These are phyloP conservation scores for Microcebus ravelobensis DNA, from an alignment of 2,113 vertebrate species.

Conservation along the genomic window DNA sequence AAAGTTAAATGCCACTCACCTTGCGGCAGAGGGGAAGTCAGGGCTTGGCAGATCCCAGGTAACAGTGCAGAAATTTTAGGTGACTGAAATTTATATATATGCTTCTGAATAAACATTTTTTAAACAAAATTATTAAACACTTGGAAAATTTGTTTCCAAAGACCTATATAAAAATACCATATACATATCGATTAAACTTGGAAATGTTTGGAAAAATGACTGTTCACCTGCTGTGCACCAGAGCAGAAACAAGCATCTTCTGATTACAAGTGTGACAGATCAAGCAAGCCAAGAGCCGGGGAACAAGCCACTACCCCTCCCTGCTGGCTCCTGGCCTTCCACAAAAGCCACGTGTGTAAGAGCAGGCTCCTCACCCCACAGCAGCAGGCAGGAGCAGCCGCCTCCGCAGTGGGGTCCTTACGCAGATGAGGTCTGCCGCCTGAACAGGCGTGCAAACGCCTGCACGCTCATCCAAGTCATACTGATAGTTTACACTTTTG, in stretches of 20 bases:
- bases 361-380: accelerated
- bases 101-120: not conserved
- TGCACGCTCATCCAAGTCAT: not conserved
- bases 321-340: not conserved
- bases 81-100: not conserved
- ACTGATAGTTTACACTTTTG: accelerated
- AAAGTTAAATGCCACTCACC: not conserved
- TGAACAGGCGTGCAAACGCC: not conserved
- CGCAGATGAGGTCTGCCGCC: too few relatives aligned
- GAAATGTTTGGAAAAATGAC: not conserved
- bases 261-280: too few relatives aligned
- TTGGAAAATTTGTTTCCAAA: not conserved
- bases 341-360: accelerated
- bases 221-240: too few relatives aligned
- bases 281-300: accelerated
- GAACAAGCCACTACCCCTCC: not conserved
- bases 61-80: not conserved
- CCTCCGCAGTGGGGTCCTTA: not conserved
- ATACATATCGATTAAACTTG: not conserved
- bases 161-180: not conserved
- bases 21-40: not conserved
- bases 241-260: not conserved
- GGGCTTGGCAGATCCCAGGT: not conserved
- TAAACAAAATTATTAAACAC: not conserved
- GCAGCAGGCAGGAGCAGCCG: accelerated